Evolutionary conservation across 1,140 invertebrate species (phyloP), one percentile per base, ranked within the genome.

Genomic region (Spodoptera frugiperda): DNA sequence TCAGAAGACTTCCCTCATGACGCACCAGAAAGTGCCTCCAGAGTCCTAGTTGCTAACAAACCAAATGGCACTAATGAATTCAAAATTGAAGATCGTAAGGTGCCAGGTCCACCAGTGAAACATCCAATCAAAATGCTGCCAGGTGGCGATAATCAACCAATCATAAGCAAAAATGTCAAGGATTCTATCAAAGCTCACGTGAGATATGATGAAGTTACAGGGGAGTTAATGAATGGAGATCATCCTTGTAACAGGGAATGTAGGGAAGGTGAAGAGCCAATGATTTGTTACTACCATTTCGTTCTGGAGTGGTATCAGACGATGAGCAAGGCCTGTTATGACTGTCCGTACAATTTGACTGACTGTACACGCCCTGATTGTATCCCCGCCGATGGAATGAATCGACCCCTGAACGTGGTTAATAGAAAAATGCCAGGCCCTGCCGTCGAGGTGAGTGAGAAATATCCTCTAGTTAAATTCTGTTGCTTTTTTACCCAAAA

Each of bases 341-440:
- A 97, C 82, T 99, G 98, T 88, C 97, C 98, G 0, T 95, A 91
- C 44, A 97, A 97, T 84, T 80, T 92, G 0, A 96, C 95, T 0
- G 97, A 99, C 86, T 99, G 98, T 86, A 94, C 94, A 53, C 93
- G 96, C 48, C 95, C 95, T 0, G 96, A 98, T 83, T 99, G 98
- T 86, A 95, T 98, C 67, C 94, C 97, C 4, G 97, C 96, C 5
- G 97, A 99, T 90, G 98, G 98, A 0, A 93, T 97, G 6, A 94
- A 95, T 25, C 95, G 98, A 78, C 93, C 96, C 0, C 90, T 99
- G 15, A 95, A 97, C 3, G 96, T 97, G 0, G 96, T 98, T 4
- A 98, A 99, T 93, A 95, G 98, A 68, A 96, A 97, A 94, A 95
- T 99, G 93, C 98, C 98, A 1, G 98, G 98, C 72, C 98, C 98